These are phyloP conservation scores for Leucoraja erinaceus DNA, from an alignment of 2,113 vertebrate species.

Conservation along the genomic window DNA sequence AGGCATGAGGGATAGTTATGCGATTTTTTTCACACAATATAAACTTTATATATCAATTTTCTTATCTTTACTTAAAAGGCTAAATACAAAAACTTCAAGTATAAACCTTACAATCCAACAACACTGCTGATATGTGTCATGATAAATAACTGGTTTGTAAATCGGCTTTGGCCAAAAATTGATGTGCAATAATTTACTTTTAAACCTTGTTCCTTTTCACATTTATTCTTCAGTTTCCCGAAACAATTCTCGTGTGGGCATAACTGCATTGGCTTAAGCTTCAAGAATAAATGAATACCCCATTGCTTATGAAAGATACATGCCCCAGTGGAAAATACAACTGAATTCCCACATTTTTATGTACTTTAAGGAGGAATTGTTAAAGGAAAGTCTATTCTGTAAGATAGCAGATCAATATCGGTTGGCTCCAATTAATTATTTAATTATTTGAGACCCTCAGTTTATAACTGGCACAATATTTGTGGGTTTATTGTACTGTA, in stretches of 20 bases:
- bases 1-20: not conserved
- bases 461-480: not conserved
- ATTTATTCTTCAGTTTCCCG: not conserved
- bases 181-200: not conserved
- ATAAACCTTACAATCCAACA: not conserved
- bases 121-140: not conserved
- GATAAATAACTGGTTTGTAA: not conserved
- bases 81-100: not conserved
- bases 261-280: not conserved
- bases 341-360: not conserved
- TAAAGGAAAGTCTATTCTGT: not conserved
- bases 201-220: not conserved
- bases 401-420: not conserved
- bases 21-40: not conserved
- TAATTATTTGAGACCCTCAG: not conserved
- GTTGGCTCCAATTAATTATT: not conserved
- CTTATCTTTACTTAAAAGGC: not conserved
- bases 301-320: constrained; percentile 21
- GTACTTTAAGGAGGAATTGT: not conserved
- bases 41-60: not conserved
- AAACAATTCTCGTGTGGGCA: not conserved
- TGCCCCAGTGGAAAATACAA: not conserved
- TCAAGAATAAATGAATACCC: not conserved
- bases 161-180: not conserved
- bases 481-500: not conserved